Evolutionary conservation across 2,113 vertebrate species (phyloP), one percentile per base, ranked within the genome.

Genomic region (Eulemur rufifrons): DNA sequence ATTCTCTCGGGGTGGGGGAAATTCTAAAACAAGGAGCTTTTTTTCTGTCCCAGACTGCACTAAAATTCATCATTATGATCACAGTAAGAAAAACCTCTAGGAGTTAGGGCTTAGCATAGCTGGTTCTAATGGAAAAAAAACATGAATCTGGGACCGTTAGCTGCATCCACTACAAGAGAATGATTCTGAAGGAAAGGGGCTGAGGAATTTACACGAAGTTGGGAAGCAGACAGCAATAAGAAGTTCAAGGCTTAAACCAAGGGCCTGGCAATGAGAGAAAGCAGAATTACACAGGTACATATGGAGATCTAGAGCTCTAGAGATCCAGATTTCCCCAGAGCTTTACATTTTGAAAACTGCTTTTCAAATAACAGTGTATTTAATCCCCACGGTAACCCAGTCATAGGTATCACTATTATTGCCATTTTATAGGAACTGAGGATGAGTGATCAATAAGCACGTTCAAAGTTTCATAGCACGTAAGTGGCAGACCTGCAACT

Each of bases 351-450:
- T 80, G 25, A 94, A 91, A 95, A 74, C 3, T 42, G 25, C 8
- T 91, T 86, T 96, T 96, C 37, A 83, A 83, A 90, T 86, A 68
- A 80, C 59, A 76, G 66, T 92, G 4, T 89, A 82, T 89, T 83
- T 73, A 90, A 95, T 68, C 4, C 20, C 10, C n/a, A 78, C 8
- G 42, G 73, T 39, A 71, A 76, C 50, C 32, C 56, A 92, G 64
- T 23, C 82, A 23, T 32, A 21, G 56, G 7, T 78, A 47, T 84
- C 69, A 76, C 25, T 34, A 85, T 88, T 84, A 77, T n/a, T 94
- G 37, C 3, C 29, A 93, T 63, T 95, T 91, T 94, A 95, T 59
- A 94, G n/a, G 14, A 88, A 88, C 37, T 39, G 52, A 84, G 61
- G 23, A 56, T 61, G 37, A 96, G 56, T 50, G 76, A 93, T 88